A percentile compares a stretch with the other conserved stretches of the same genome.
These are phyloP conservation scores for Leucozona laternaria DNA, from an alignment of 2,888 invertebrate genomes.

Conservation along the genomic window DNA sequence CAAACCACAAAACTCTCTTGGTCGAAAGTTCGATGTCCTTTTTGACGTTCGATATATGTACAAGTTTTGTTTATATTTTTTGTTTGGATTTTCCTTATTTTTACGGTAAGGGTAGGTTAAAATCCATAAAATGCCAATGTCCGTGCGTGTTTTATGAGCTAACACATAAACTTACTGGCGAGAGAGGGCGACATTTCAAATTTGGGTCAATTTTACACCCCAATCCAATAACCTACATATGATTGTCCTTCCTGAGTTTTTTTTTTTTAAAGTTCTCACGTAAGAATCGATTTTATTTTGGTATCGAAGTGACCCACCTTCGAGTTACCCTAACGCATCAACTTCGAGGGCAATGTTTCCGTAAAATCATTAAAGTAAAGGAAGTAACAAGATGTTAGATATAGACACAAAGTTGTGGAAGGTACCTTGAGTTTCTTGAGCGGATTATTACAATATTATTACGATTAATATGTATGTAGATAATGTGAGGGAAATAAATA, in stretches of 20 bases:
- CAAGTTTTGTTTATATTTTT: slow-evolving; percentile 1
- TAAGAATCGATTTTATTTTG: slow-evolving; percentile 62
- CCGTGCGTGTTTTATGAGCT: slow-evolving; percentile 56
- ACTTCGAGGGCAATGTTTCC: not conserved
- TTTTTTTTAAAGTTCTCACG: slow-evolving; percentile 47
- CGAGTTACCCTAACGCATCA: not conserved
- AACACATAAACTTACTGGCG: slow-evolving; percentile 29
- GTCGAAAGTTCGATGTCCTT: slow-evolving; percentile 73
- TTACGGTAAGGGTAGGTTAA: slow-evolving; percentile 61
- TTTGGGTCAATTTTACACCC: slow-evolving; percentile 69
- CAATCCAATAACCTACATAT: slow-evolving; percentile 62
- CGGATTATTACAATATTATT: too few species aligned
- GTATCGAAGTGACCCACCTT: slow-evolving; percentile 11
- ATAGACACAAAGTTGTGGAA: too few species aligned
- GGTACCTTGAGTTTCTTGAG: too few species aligned
- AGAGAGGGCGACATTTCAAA: slow-evolving; percentile 24
- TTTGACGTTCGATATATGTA: slow-evolving; percentile 61
- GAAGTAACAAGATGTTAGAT: not conserved
- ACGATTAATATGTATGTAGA: too few species aligned
- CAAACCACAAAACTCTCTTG: slow-evolving; percentile 19
- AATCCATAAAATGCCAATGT: slow-evolving; percentile 51
- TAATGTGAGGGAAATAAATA: too few species aligned
- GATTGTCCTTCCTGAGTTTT: slow-evolving; percentile 59
- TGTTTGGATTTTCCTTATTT: slow-evolving; percentile 23
- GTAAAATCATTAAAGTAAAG: not conserved